Conservation (phyloP, 2,797 vertebrate species). For the Spheniscus humboldti region DNA sequence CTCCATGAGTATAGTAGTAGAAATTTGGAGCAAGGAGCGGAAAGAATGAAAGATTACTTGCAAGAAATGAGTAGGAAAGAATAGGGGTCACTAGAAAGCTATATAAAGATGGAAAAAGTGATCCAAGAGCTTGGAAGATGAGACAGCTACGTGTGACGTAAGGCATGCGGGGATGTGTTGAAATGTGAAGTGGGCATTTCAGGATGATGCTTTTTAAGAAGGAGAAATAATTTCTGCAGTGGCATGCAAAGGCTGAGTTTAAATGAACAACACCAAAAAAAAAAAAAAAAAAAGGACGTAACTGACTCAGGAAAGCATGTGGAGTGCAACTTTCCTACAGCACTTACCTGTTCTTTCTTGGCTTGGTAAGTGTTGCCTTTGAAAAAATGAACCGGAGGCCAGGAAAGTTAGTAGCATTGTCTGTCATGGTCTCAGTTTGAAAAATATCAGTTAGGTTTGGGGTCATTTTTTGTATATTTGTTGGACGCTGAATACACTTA, state of each 20-base stretch:
- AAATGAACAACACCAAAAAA: not conserved
- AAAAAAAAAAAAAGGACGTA: not conserved
- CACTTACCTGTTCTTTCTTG: not conserved
- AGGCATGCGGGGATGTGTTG: constrained; percentile 16
- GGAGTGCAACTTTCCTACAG: not conserved
- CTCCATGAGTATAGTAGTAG: not conserved
- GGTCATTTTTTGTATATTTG: not conserved
- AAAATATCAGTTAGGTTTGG: not conserved
- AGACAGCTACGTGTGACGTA: constrained; percentile 8
- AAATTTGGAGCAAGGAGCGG: constrained; percentile 33
- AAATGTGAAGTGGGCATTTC: constrained; percentile 41
- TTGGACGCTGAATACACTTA: not conserved
- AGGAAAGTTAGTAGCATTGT: not conserved
- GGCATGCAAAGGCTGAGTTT: not conserved
- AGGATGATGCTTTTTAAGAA: constrained; percentile 36
- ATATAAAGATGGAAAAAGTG: constrained; percentile 60
- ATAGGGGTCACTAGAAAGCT: constrained; percentile 49
- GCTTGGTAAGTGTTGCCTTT: not conserved
- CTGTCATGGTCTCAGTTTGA: not conserved
- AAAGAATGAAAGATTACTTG: constrained; percentile 45
- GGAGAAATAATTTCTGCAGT: constrained; percentile 26
- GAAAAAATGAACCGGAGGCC: not conserved
- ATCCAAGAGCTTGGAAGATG: constrained; percentile 37
- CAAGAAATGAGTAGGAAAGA: constrained; percentile 9
- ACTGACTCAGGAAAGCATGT: not conserved